These are phyloP conservation scores for Halocynthia roretzi DNA, from an alignment of 23 tunicate genomes.

Conservation along the genomic window DNA sequence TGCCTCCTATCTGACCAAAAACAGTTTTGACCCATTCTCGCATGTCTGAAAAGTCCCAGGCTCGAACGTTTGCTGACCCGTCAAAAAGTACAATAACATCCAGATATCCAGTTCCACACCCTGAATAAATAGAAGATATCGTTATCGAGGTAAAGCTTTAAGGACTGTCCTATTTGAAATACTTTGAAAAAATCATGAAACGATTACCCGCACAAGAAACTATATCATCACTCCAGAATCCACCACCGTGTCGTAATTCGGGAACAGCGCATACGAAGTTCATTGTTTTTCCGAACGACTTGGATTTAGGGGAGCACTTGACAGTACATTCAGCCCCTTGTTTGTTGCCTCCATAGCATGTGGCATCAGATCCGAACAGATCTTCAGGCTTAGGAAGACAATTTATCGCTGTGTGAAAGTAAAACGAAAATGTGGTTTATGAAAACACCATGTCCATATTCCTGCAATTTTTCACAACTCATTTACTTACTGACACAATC, in stretches of 20 bases:
- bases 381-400: conserved; percentile 15
- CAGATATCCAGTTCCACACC: conserved; percentile 3
- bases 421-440: background rate
- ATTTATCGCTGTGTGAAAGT: background rate
- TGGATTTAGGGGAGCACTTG: conserved; percentile 13
- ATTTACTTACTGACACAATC: background rate
- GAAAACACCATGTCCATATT: background rate
- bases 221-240: conserved; percentile 19
- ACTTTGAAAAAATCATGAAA: too few relatives aligned
- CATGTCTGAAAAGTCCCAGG: conserved; percentile 5
- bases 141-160: too few relatives aligned
- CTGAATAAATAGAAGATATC: background rate
- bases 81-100: conserved; percentile 16
- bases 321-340: conserved; percentile 24
- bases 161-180: too few relatives aligned
- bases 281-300: background rate
- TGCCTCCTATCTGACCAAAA: background rate
- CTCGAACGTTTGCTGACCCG: conserved; percentile 6
- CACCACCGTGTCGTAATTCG: conserved; percentile 3
- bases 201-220: conserved; percentile 18
- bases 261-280: conserved; percentile 5
- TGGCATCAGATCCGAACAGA: conserved; percentile 10
- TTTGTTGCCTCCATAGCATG: conserved; percentile 2
- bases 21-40: conserved; percentile 1
- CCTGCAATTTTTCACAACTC: background rate